These are phyloP conservation scores for Pipistrellus pipistrellus DNA, from an alignment of 2,797 vertebrate species.

Conservation along the genomic window DNA sequence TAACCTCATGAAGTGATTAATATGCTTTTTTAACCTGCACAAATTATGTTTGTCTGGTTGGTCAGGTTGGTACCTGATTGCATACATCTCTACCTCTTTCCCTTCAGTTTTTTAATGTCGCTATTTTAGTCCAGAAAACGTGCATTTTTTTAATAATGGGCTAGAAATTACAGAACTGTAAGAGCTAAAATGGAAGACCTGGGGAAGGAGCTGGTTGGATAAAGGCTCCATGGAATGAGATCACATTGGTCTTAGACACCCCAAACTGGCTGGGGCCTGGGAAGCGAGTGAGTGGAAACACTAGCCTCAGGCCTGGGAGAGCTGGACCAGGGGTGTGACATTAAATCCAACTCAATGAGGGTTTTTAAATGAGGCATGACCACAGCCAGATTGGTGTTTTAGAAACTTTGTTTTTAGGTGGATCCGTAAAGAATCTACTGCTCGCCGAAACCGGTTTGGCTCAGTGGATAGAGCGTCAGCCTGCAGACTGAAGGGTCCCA, in stretches of 20 bases:
- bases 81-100: slow-evolving; percentile 55
- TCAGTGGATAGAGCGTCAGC: too few species aligned
- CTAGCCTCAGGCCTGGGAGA: fast-evolving
- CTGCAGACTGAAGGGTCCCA: too few species aligned
- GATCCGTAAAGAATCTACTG: not conserved
- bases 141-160: not conserved
- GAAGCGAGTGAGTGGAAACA: not conserved
- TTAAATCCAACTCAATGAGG: not conserved
- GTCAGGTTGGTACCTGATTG: slow-evolving; percentile 64
- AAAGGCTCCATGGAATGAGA: not conserved
- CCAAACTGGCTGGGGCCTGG: not conserved
- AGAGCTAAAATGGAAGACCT: not conserved
- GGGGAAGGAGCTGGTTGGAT: not conserved
- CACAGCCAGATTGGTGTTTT: not conserved
- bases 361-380: not conserved
- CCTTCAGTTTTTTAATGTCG: slow-evolving; percentile 40
- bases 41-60: slow-evolving; percentile 81
- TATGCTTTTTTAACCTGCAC: slow-evolving; percentile 76
- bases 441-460: too few species aligned
- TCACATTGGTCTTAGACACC: too few species aligned
- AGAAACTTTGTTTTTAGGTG: not conserved
- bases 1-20: slow-evolving; percentile 78
- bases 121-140: slow-evolving; percentile 47
- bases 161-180: slow-evolving; percentile 30
- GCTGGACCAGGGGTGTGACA: too few species aligned